These are phyloP conservation scores for Fistularia tabacaria DNA, from an alignment of 2,797 vertebrate species.

Conservation along the genomic window DNA sequence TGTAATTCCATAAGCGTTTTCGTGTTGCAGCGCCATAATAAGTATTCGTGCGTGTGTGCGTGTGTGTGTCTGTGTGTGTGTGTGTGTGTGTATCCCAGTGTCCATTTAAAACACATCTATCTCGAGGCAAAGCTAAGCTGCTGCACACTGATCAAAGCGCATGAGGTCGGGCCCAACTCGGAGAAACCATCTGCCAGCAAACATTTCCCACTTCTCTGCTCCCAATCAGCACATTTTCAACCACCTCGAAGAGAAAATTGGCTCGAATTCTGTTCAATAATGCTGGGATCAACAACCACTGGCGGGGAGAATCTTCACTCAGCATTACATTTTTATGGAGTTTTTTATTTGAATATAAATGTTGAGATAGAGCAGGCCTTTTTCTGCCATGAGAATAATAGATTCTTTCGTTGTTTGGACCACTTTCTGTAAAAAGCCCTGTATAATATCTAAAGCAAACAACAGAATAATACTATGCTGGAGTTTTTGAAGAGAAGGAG, in stretches of 20 bases:
- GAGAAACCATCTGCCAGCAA: constrained; percentile 32
- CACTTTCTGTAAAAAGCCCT: too few species aligned
- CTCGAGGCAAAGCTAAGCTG: constrained; percentile 46
- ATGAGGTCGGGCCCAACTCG: constrained; percentile 20
- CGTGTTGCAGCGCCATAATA: not conserved
- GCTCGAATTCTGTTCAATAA: constrained; percentile 3
- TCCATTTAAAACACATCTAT: constrained; percentile 45
- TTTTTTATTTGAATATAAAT: too few species aligned
- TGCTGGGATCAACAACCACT: constrained; percentile 5
- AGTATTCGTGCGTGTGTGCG: constrained; percentile 3
- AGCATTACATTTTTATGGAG: too few species aligned
- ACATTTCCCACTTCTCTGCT: constrained; percentile 11
- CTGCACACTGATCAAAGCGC: constrained; percentile 56
- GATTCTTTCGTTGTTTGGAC: too few species aligned
- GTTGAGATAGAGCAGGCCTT: too few species aligned
- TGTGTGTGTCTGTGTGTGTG: not conserved
- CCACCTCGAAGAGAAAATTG: constrained; percentile 24
- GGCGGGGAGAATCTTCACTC: too few species aligned
- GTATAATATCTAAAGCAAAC: too few species aligned
- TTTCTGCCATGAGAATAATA: too few species aligned
- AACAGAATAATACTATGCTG: too few species aligned
- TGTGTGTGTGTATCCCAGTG: constrained; percentile 11
- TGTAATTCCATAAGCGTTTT: constrained; percentile 3
- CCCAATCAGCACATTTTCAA: constrained; percentile 8
- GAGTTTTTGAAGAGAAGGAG: too few species aligned